Evolutionary conservation across 2,797 vertebrate genomes (phyloP).

Genomic region (Peromyscus attwateri): DNA sequence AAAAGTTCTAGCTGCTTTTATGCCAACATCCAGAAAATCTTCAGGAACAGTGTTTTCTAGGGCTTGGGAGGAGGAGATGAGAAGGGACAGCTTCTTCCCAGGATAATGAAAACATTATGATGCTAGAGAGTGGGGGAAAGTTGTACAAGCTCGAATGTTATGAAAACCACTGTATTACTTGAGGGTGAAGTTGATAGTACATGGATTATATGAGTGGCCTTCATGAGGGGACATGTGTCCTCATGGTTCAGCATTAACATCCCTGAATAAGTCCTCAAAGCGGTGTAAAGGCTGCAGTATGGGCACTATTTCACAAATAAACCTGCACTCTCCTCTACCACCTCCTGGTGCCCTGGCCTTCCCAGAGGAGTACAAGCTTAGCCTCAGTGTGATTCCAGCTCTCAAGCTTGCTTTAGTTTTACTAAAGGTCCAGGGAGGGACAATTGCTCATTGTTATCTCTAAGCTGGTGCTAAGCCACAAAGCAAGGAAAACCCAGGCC

Average conservation of each 20-base stretch:
- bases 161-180: not conserved
- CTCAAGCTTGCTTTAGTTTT: not conserved
- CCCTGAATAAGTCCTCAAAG: accelerated
- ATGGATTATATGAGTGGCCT: not conserved
- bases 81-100: not conserved
- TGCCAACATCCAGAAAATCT: not conserved
- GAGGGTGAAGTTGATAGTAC: not conserved
- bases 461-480: not conserved
- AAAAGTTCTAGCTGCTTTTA: not conserved
- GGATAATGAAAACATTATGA: not conserved
- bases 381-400: not conserved
- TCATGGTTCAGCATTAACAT: not conserved
- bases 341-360: not conserved
- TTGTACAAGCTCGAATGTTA: not conserved
- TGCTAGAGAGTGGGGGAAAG: not conserved
- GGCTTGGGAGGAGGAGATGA: not conserved
- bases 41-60: not conserved
- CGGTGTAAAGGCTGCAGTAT: not conserved
- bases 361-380: not conserved
- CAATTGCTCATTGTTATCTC: not conserved
- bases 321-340: too few species aligned
- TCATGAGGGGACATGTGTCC: not conserved
- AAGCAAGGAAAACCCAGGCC: not conserved
- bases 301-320: too few species aligned
- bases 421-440: not conserved